Evolutionary conservation across 1,140 invertebrate genomes (phyloP).

Genomic region (Chionoecetes opilio): DNA sequence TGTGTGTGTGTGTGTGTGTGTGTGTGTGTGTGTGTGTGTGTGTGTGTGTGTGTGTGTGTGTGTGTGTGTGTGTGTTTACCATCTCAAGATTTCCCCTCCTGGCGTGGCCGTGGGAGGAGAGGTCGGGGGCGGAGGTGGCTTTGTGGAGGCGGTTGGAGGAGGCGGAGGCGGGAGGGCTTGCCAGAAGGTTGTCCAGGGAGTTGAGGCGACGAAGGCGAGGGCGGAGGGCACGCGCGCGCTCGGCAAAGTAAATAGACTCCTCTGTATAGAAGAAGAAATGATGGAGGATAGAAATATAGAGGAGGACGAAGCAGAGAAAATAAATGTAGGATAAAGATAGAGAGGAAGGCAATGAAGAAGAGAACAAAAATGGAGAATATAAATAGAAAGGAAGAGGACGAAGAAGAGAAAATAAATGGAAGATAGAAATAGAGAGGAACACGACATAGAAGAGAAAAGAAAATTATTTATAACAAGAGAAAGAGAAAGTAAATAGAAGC

Average conservation of each 20-base stretch:
- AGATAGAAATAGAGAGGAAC: no score
- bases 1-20: neutral
- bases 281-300: no score
- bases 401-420: no score
- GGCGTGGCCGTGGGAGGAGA: constrained; percentile 59
- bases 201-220: constrained; percentile 77
- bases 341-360: neutral
- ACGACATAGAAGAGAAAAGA: no score
- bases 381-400: no score
- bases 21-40: neutral
- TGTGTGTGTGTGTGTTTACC: neutral
- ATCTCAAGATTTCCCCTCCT: neutral
- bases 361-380: neutral
- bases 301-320: no score
- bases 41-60: constrained; percentile 7
- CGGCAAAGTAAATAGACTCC: constrained; percentile 69
- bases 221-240: constrained; percentile 73
- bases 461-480: no score
- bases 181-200: constrained; percentile 75
- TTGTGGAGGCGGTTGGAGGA: constrained; percentile 65
- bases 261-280: constrained; percentile 38
- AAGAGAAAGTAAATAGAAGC: no score
- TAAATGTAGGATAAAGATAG: no score
- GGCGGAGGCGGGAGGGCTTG: neutral
- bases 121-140: constrained; percentile 77